Evolutionary conservation across 2,888 invertebrate species (phyloP), one percentile per base, ranked within the genome.

Genomic region (Sthenelais limicola): DNA sequence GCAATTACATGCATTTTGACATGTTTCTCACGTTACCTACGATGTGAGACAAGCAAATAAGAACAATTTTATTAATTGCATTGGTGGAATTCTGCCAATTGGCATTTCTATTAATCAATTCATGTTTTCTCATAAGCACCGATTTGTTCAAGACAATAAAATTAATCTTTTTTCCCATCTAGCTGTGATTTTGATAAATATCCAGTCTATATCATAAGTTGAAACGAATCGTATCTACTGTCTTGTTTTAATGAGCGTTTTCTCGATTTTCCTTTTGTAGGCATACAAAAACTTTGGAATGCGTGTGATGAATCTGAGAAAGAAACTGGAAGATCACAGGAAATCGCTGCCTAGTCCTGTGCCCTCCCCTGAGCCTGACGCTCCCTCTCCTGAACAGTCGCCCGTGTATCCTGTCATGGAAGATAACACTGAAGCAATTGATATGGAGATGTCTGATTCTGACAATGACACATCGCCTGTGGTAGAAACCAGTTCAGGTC

Each of bases 241-340:
- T 18, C 12, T 43, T 43, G 18, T 43, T 43, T 43, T 43, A 43
- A 43, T 43, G 43, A 43, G 15, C 43, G 9, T 9, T 12, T 15
- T 43, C 15, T 43, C 43, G 12, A 49, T 49, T 48, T 7, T 47
- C 32, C 26, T 26, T 48, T 15, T 52, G 21, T 84, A 97, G 96
- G 97, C 98, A 1, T 98, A 97, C 86, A 94, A 94, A 88, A 96
- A 94, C 87, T 98, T 97, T 89, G 96, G 95, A 0, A 92, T 92
- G 18, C 91, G 96, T 74, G 95, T 98, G 0, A 93, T 94, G 82
- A 92, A 92, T 69, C 90, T 97, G 66, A 94, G 96, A 86, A 92
- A 93, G 70, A 95, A 94, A 84, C 88, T 97, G 26, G 94, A 94
- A 80, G 96, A 96, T 81, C 89, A 94, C 74, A 91, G 92, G 79